Evolutionary conservation across 2,888 invertebrate species (phyloP), one percentile per base, ranked within the genome.

Genomic region (Stomorhina lunata): DNA sequence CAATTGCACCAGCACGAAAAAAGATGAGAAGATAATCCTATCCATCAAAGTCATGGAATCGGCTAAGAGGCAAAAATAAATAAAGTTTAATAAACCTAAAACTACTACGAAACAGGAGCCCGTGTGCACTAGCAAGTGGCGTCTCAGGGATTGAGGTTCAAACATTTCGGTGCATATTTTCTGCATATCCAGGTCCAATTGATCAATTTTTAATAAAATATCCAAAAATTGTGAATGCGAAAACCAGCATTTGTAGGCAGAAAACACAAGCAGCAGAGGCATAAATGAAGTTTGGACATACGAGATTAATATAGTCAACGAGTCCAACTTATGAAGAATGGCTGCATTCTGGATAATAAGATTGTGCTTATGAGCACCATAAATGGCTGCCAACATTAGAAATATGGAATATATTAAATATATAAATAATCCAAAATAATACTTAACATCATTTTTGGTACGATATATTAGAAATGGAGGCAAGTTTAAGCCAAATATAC

Each of bases 381-480:
- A 63, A 10, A 29, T 29, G 0, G 10, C 63, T 4, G 9, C 6
- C 10, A 29, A 4, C 1, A 45, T 45, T 6, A 63, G 6, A 10
- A 63, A 7, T 2, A 29, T 17, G 2, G 29, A 7, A 15, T 63
- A 63, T 29, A 45, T 17, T 0, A 45, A 10, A n/a, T 63, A 45
- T 27, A 27, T 5, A 4, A 20, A 9, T 1, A 29, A 53, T 7
- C n/a, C 2, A 15, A 27, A 25, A 15, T 53, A 53, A 53, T 53
- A 53, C 27, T 53, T 53, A 12, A 29, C 15, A 29, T 4, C 4
- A 12, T 29, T 53, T 27, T 7, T 15, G 27, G 4, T 1, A 2
- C n/a, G 27, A 27, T 53, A 27, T 27, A 53, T 29, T 7, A 53
- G n/a, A 53, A 27, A 27, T 53, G 71, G 71, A 15, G 71, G 71